phyloP scores from a whole-genome alignment of 2,113 vertebrate genomes.

The Osmerus eperlanus region DNA sequence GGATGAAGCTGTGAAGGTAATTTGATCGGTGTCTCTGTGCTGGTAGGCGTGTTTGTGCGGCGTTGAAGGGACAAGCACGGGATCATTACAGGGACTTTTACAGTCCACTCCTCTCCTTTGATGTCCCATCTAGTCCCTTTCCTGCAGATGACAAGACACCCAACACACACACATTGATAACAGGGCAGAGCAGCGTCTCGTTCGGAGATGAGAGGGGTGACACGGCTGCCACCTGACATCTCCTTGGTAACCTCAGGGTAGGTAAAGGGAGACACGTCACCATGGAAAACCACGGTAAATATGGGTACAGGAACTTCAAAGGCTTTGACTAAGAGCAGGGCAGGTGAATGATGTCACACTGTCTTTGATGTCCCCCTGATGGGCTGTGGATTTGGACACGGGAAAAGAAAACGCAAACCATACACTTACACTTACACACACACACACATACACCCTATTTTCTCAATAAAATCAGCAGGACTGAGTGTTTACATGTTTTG shows the following conservation, averaged over 20 bases:
- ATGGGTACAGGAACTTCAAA: conserved; percentile 48
- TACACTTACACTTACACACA: too few relatives aligned
- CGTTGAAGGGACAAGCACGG: conserved; percentile 29
- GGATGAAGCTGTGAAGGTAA: neutral
- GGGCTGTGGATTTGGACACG: neutral
- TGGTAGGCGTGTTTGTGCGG: conserved; percentile 6
- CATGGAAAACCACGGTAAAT: conserved; percentile 55
- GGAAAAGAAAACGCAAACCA: neutral
- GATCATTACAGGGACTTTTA: conserved; percentile 46
- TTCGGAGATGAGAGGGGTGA: conserved; percentile 51
- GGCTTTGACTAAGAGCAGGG: neutral
- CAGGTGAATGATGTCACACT: conserved; percentile 9
- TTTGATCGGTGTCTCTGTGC: neutral
- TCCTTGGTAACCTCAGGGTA: neutral
- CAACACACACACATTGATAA: neutral
- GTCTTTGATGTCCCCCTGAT: neutral
- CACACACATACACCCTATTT: neutral
- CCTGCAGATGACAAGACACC: conserved; percentile 47
- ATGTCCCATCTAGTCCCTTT: conserved; percentile 29
- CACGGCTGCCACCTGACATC: conserved; percentile 5
- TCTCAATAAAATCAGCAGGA: too few relatives aligned
- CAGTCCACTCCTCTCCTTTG: conserved; percentile 32
- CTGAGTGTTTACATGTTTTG: too few relatives aligned
- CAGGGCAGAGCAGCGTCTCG: conserved; percentile 33
- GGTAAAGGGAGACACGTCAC: conserved; percentile 13